Base-by-base conservation (phyloP, 1,140 invertebrate genomes). In the Ceratina japonica region DNA sequence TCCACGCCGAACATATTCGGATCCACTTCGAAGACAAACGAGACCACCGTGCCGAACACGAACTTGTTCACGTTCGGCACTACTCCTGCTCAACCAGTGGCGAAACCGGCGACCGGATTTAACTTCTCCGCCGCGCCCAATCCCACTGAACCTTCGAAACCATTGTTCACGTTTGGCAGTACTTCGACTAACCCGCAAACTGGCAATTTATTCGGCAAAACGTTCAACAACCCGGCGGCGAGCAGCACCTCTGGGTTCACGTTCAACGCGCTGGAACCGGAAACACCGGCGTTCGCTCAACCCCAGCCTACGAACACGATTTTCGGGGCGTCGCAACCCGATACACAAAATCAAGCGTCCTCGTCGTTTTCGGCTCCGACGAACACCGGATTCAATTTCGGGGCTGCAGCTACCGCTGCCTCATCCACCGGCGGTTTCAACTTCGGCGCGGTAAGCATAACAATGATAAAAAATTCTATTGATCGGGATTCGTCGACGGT, bases 261-360 rank as follows among this genome's bases (percentile, higher is more conserved):
- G 0, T 92, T 92, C 61, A 91, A 89, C 56, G 66, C 90, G 13
- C 78, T 90, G 1, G 90, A 90, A 77, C 71, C 86, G 7, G 88
- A 89, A 62, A 52, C 84, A 13, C 20, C 88, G 8, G 59, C 85
- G 8, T 92, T 92, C 66, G 86, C 86, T 61, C 90, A 90, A 75
- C 8, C 86, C 18, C 16, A 77, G 8, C 66, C 49, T 44, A n/a
- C 81, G 13, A 65, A 82, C 20, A 76, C 88, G 8, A 83, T 91
- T n/a, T 91, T 92, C 54, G 90, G 89, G 20, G 61, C 87, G 7
- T 65, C 88, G n/a, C 88, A 86, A 44, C 0, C 80, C 18, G 62
- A 73, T 51, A 24, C 75, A 51, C 82, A 86, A 27, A 82, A 71
- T 74, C 77, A 83, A 59, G 59, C 83, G 7, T 73, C 83, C 2